Conservation (phyloP, 1,140 invertebrate species). For the Batillaria attramentaria region DNA sequence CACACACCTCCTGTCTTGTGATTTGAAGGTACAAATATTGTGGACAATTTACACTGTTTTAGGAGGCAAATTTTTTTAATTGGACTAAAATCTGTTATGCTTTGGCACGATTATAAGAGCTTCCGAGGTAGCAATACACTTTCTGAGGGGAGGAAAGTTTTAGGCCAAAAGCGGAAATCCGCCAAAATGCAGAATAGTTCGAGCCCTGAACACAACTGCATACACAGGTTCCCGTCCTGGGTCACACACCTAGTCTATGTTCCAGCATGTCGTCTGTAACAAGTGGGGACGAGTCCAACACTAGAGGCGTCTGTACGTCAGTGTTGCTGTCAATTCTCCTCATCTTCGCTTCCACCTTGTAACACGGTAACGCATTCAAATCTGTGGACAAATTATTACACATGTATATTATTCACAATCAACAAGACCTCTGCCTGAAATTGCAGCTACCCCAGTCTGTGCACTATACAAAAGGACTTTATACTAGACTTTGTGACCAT, state of each 20-base stretch:
- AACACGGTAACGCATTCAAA: conserved; percentile 54
- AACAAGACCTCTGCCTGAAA: conserved; percentile 2
- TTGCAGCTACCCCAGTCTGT: no score
- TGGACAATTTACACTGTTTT: neutral
- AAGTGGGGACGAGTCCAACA: conserved; percentile 27
- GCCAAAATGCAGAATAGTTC: no score
- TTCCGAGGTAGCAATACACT: no score
- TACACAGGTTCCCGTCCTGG: no score
- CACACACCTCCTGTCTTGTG: neutral
- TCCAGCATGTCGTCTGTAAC: conserved; percentile 36
- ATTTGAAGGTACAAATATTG: neutral
- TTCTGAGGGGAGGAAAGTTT: no score
- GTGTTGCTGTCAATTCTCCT: neutral
- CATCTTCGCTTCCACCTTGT: conserved; percentile 44
- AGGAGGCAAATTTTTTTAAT: no score
- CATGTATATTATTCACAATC: neutral
- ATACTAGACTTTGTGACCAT: no score
- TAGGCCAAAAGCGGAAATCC: no score
- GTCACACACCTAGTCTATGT: conserved; percentile 42
- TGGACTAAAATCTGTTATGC: no score
- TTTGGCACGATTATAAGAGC: no score
- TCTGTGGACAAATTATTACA: conserved; percentile 39
- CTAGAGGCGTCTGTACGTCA: neutral
- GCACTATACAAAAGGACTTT: no score
- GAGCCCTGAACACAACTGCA: no score